Evolutionary conservation across 2,888 invertebrate species (phyloP), one percentile per base, ranked within the genome.

Genomic region (Ophonus ardosiacus): DNA sequence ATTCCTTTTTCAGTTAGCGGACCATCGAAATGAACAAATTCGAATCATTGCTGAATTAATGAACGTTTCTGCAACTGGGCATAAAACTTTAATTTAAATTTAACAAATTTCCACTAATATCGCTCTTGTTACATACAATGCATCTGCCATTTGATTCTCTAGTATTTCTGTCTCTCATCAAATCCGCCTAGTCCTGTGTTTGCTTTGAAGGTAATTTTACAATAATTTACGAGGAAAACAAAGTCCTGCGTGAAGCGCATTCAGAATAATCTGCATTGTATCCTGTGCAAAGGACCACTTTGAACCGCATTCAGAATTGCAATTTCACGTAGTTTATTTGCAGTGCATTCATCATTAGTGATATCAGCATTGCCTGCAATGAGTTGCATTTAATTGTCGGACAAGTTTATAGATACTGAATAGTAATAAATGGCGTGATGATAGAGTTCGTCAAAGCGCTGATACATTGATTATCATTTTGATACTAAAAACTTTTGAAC

Each of bases 381-480:
- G n/a, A 68, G 13, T 68, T 68, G 68, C 68, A 68, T 40, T 4
- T 68, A 68, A 68, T 68, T 68, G n/a, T 59, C 17, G n/a, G 6
- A 59, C 59, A 17, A 59, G 15, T 17, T 15, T 15, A 17, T 17
- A 59, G 15, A 17, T 15, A n/a, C 59, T 59, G 15, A 15, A 59
- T 51, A 13, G 43, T 51, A 40, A 40, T 40, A 51, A 51, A 31
- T 31, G 31, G 31, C 31, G 31, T 31, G 31, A 31, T 31, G 31
- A 31, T 0, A 31, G 5, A 31, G 31, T 51, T 13, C 43, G 13
- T 8, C 13, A 51, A 51, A 51, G 13, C 13, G 13, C 4, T 51
- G 13, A 10, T 10, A 51, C 13, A 31, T 0, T 31, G 24, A 31
- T 31, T 21, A 21, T 31, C 31, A 31, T 31, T 31, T 31, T 31